These are phyloP conservation scores for Rhinogobio ventralis DNA, from an alignment of 2,797 vertebrate species.

Conservation along the genomic window DNA sequence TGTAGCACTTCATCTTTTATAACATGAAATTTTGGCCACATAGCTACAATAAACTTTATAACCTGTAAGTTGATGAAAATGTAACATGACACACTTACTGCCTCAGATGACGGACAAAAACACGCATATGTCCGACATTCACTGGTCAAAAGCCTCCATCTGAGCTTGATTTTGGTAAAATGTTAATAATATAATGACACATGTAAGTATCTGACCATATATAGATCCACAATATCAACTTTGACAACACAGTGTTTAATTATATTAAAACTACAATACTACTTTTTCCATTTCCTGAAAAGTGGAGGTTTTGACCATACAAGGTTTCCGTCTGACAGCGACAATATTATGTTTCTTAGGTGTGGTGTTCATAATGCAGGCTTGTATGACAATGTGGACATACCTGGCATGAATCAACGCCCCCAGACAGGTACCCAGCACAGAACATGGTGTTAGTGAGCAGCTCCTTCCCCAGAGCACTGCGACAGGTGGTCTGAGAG, in stretches of 20 bases:
- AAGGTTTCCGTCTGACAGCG: background rate
- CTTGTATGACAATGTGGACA: background rate
- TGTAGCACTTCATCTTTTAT: background rate
- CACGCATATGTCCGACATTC: no score
- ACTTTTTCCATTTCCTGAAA: background rate
- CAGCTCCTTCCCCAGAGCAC: conserved; percentile 85
- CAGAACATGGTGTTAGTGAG: conserved; percentile 93
- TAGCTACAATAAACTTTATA: background rate
- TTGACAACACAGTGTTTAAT: background rate
- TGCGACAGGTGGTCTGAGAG: conserved; percentile 85
- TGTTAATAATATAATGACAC: background rate
- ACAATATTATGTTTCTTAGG: background rate
- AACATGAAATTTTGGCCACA: background rate
- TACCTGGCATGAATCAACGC: conserved; percentile 94
- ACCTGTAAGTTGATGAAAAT: background rate
- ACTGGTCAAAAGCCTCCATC: no score
- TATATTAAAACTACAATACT: background rate
- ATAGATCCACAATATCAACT: background rate
- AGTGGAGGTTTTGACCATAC: background rate
- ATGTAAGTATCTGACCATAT: background rate
- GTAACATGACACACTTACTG: background rate
- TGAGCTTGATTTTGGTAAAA: background rate
- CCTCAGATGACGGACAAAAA: no score
- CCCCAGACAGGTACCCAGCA: conserved; percentile 89
- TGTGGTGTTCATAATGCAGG: background rate